Evolutionary conservation across 2,888 invertebrate genomes (phyloP), one percentile per base, ranked within the genome.

Genomic region (Steinernema carpocapsae): DNA sequence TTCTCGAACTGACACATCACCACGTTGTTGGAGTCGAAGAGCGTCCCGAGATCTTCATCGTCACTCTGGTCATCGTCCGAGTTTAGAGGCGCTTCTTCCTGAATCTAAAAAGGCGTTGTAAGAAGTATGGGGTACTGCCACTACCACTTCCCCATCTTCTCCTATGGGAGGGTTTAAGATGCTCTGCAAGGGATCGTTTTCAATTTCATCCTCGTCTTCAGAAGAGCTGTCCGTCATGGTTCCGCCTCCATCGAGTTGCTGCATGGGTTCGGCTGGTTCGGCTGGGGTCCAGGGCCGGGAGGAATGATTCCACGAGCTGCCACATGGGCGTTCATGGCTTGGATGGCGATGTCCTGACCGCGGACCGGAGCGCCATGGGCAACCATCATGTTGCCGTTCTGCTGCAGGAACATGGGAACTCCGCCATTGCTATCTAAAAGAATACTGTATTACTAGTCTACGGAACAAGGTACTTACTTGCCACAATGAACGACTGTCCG

Each of bases 1-100:
- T 99, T 99, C 90, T 99, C 99, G 90, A 97, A 99, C 89, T 99
- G 99, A 89, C 99, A 99, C 76, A 99, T 97, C 78, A 99, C 95
- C 75, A 99, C 97, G 91, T 99, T 97, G 84, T 99, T 97, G 52
- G 97, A 96, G 86, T 99, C 97, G 90, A 97, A 99, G 88, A 97
- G 91, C 88, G 97, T 96, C 78, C 92, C 83, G 88, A 95, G 94
- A 76, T 91, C 91, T 86, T 96, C 97, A 76, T 91, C 91, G 71
- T 96, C 96, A 6, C 97, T 95, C 56, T 86, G 85, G 72, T 85
- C 84, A 56, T 85, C 86, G 29, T 78, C 83, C 12, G 86, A 86
- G 72, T 86, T 86, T 56, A 86, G 77, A 0, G 86, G 86, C 2
- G 83, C 85, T 56, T 86, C 86, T 14, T 85, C 84, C 0, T 74